Conservation (phyloP, 35 echinoderm and acorn worm genomes). For the Anneissia japonica region DNA sequence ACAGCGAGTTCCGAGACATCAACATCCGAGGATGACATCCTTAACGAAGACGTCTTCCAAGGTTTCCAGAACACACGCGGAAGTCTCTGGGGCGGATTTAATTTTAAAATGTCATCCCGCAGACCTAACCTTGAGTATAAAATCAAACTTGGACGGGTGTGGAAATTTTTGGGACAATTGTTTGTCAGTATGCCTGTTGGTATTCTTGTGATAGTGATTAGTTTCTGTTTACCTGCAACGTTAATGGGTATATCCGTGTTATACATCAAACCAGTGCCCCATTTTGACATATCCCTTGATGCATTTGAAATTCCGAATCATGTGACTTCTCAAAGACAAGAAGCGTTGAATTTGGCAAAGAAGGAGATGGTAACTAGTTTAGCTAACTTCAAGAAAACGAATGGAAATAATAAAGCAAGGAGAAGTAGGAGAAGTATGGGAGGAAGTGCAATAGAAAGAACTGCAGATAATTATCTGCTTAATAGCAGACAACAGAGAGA, state of each 20-base stretch:
- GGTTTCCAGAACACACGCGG: neutral
- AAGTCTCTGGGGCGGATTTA: neutral
- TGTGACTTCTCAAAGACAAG: conserved; percentile 37
- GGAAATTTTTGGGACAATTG: conserved; percentile 17
- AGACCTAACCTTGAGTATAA: neutral
- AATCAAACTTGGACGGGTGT: conserved; percentile 4
- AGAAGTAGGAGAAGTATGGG: conserved; percentile 1
- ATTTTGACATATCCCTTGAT: conserved; percentile 78
- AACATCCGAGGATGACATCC: neutral
- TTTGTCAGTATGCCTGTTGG: conserved; percentile 20
- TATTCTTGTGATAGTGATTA: conserved; percentile 22
- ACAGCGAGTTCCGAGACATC: neutral
- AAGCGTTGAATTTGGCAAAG: conserved; percentile 34
- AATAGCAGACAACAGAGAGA: neutral
- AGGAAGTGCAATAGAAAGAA: neutral
- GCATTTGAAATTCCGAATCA: conserved; percentile 91
- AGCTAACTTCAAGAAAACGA: neutral
- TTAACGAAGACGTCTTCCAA: neutral
- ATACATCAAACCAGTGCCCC: conserved; percentile 51
- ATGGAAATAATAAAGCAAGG: neutral
- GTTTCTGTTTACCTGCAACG: conserved; percentile 5
- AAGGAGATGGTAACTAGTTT: conserved; percentile 13
- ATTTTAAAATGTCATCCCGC: neutral
- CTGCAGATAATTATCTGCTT: too few relatives aligned
- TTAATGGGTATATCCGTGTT: conserved; percentile 38